Percentiles rank a stretch among this genome's conserved stretches.
Evolutionary conservation across 2,113 vertebrate genomes (phyloP).

Genomic region (Pagrus major): DNA sequence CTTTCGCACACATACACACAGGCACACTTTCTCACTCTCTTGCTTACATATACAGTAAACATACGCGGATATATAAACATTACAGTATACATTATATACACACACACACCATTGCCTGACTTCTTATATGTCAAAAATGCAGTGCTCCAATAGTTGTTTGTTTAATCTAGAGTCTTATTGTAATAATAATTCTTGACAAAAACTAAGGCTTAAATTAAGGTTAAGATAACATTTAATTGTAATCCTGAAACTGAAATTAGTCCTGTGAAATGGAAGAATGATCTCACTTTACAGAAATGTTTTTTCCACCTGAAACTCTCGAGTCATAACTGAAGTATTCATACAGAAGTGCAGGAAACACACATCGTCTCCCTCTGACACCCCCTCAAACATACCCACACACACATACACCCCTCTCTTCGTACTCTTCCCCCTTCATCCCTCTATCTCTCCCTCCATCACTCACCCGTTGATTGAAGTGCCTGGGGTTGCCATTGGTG

Average conservation of each 20-base stretch:
- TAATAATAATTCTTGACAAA: not conserved
- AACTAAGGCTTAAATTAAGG: not conserved
- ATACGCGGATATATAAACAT: not conserved
- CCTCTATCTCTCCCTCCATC: constrained; percentile 52
- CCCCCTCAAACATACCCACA: not conserved
- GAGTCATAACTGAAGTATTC: constrained; percentile 6
- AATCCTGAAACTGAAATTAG: not conserved
- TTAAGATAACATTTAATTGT: not conserved
- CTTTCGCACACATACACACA: not conserved
- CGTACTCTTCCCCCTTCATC: constrained; percentile 7
- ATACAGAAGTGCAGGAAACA: constrained; percentile 6
- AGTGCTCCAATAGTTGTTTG: not conserved
- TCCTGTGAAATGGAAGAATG: not conserved
- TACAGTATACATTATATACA: not conserved
- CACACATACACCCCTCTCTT: not conserved
- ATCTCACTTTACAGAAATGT: constrained; percentile 6
- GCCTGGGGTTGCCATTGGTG: constrained; percentile 39
- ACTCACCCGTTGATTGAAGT: constrained; percentile 64
- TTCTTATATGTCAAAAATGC: not conserved
- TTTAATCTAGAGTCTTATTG: not conserved
- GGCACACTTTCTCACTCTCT: not conserved
- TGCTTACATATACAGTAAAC: not conserved
- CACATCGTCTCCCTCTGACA: not conserved
- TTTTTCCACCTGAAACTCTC: not conserved
- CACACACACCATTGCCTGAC: not conserved